Conservation (phyloP, 2,113 vertebrate genomes). For the Hippocampus comes region DNA sequence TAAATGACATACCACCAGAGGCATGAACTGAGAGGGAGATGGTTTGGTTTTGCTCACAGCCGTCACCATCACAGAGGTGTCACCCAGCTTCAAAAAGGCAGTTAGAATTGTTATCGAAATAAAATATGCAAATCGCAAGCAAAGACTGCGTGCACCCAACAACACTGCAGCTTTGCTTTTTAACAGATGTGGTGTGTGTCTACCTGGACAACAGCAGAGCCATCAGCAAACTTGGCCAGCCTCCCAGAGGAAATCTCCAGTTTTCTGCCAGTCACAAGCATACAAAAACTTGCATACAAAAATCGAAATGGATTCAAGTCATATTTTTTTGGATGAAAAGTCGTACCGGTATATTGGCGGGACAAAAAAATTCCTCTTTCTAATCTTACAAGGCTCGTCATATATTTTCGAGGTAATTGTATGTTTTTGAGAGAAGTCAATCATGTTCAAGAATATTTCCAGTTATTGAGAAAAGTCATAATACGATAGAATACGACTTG, state of each 20-base stretch:
- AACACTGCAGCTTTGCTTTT: neutral
- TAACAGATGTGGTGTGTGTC: neutral
- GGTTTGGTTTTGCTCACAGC: slow-evolving; percentile 95
- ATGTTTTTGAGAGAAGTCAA: too few relatives aligned
- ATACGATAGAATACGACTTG: too few relatives aligned
- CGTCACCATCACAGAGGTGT: slow-evolving; percentile 95
- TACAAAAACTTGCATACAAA: neutral
- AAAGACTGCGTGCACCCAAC: neutral
- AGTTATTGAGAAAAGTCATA: too few relatives aligned
- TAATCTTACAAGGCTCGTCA: too few relatives aligned
- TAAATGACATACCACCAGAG: slow-evolving; percentile 83
- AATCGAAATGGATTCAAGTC: neutral
- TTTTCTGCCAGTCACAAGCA: slow-evolving; percentile 71
- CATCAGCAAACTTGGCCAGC: slow-evolving; percentile 92
- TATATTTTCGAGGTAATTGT: too few relatives aligned
- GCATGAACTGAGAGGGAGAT: slow-evolving; percentile 88
- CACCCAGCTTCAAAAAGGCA: slow-evolving; percentile 76
- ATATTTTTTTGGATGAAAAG: neutral
- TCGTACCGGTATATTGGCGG: too few relatives aligned
- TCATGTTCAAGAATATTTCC: too few relatives aligned
- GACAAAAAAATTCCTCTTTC: too few relatives aligned
- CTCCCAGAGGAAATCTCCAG: slow-evolving; percentile 89
- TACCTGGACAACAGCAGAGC: slow-evolving; percentile 92
- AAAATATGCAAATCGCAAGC: neutral
- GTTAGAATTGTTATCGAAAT: neutral